Percentiles rank a stretch among this genome's conserved stretches.
Conservation (phyloP, 2,888 invertebrate genomes). For the Acrocera orbiculus region DNA sequence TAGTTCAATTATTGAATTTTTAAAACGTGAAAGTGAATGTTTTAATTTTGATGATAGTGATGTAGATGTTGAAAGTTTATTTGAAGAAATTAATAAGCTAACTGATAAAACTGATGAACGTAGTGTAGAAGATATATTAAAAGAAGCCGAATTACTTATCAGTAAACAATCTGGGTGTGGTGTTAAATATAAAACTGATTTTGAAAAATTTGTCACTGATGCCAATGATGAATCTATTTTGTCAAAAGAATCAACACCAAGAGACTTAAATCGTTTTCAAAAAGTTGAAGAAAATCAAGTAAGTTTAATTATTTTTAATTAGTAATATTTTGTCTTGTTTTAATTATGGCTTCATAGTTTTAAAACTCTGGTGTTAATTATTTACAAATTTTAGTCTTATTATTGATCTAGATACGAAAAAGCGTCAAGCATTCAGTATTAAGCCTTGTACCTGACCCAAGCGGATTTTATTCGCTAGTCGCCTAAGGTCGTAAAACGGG, state of each 20-base stretch:
- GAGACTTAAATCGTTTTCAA: conserved; percentile 16
- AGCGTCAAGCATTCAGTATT: too few relatives aligned
- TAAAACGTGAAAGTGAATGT: conserved; percentile 28
- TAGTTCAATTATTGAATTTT: conserved; percentile 29
- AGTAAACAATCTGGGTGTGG: conserved; percentile 17
- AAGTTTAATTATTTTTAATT: too few relatives aligned
- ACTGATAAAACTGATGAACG: conserved; percentile 33
- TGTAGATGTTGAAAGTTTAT: conserved; percentile 47
- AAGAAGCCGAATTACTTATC: conserved; percentile 37
- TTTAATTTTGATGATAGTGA: conserved; percentile 12
- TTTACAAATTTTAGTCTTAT: too few relatives aligned
- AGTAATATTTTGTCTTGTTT: too few relatives aligned
- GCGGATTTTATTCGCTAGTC: too few relatives aligned
- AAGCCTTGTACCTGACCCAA: too few relatives aligned
- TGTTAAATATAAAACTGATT: neutral
- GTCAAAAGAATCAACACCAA: conserved; percentile 27
- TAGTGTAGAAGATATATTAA: conserved; percentile 40
- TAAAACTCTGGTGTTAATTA: too few relatives aligned
- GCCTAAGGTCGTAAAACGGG: too few relatives aligned
- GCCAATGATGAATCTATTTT: conserved; percentile 27
- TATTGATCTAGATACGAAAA: too few relatives aligned
- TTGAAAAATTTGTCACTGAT: conserved; percentile 16
- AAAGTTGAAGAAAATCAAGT: too few relatives aligned
- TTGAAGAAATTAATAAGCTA: conserved; percentile 47
- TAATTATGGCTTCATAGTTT: too few relatives aligned